Conservation (phyloP, 1,140 invertebrate genomes). For the Drosophila mauritiana region DNA sequence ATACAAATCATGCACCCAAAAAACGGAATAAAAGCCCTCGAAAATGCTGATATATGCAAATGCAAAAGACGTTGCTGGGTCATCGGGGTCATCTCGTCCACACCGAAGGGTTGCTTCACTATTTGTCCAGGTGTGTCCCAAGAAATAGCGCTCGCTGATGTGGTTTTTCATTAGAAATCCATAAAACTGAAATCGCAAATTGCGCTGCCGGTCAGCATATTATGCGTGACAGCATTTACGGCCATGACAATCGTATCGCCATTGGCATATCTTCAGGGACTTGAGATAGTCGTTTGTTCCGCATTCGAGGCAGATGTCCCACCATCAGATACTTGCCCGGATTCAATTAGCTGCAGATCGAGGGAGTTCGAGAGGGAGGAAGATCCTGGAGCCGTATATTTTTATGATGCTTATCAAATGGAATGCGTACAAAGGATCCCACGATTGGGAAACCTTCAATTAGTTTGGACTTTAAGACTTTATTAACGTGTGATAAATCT, state of each 20-base stretch:
- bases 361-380: slow-evolving; percentile 24
- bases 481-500: slow-evolving; percentile 50
- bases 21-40: slow-evolving; percentile 25
- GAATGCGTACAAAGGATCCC: slow-evolving; percentile 5
- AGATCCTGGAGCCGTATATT: slow-evolving; percentile 20
- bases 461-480: slow-evolving; percentile 40
- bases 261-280: slow-evolving; percentile 39
- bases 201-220: slow-evolving; percentile 46
- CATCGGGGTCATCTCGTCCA: slow-evolving; percentile 70
- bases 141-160: slow-evolving; percentile 47
- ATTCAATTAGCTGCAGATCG: slow-evolving; percentile 68
- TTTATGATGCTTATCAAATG: slow-evolving; percentile 74
- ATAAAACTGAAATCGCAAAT: slow-evolving; percentile 77
- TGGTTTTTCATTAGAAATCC: slow-evolving; percentile 79
- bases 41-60: slow-evolving; percentile 58
- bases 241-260: slow-evolving; percentile 65
- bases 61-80: slow-evolving; percentile 66
- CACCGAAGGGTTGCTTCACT: slow-evolving; percentile 72
- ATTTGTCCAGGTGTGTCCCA: slow-evolving; percentile 69
- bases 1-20: slow-evolving; percentile 55
- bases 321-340: slow-evolving; percentile 57
- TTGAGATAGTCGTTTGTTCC: slow-evolving; percentile 7
- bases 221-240: slow-evolving; percentile 73
- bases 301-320: slow-evolving; percentile 55
- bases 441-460: slow-evolving; percentile 38